A percentile compares a stretch with the other conserved stretches of the same genome.
These are phyloP conservation scores for Leptodirus hochenwartii DNA, from an alignment of 2,888 invertebrate genomes.

Conservation along the genomic window DNA sequence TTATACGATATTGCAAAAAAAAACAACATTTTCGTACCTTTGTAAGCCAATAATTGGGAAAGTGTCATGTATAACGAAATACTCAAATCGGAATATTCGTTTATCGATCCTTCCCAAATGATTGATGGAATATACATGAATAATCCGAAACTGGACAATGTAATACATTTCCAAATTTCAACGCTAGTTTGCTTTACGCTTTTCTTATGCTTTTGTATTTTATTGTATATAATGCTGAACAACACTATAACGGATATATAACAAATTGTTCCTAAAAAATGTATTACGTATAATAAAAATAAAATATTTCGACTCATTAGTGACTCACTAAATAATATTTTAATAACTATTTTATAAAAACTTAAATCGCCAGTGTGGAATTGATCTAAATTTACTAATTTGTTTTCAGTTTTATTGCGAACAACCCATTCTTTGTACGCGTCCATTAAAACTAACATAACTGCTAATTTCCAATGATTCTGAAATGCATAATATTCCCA, in stretches of 20 bases:
- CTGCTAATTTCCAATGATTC: slow-evolving; percentile 46
- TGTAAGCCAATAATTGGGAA: slow-evolving; percentile 43
- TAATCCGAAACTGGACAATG: slow-evolving; percentile 38
- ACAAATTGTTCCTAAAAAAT: slow-evolving; percentile 18
- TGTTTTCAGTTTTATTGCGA: slow-evolving; percentile 12
- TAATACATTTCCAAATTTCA: slow-evolving; percentile 35
- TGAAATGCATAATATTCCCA: slow-evolving; percentile 13
- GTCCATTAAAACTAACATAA: slow-evolving; percentile 62
- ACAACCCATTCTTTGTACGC: slow-evolving; percentile 53
- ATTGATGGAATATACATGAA: slow-evolving; percentile 41
- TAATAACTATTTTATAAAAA: slow-evolving; percentile 20
- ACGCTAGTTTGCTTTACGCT: slow-evolving; percentile 13
- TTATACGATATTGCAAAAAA: neutral
- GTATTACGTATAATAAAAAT: slow-evolving; percentile 1
- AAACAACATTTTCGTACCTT: too few species aligned
- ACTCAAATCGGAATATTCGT: slow-evolving; percentile 33
- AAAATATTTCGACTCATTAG: slow-evolving; percentile 2
- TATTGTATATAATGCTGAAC: slow-evolving; percentile 17
- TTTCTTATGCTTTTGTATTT: slow-evolving; percentile 10
- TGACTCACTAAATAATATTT: slow-evolving; percentile 17
- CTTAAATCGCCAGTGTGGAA: slow-evolving; percentile 20
- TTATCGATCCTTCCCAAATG: slow-evolving; percentile 36
- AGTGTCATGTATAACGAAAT: slow-evolving; percentile 45
- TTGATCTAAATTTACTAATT: slow-evolving; percentile 15
- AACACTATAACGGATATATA: slow-evolving; percentile 18